Percentiles rank a stretch among this genome's conserved stretches.
phyloP scores from a whole-genome alignment of 1,140 invertebrate genomes.

The Philopotamus ludificatus region DNA sequence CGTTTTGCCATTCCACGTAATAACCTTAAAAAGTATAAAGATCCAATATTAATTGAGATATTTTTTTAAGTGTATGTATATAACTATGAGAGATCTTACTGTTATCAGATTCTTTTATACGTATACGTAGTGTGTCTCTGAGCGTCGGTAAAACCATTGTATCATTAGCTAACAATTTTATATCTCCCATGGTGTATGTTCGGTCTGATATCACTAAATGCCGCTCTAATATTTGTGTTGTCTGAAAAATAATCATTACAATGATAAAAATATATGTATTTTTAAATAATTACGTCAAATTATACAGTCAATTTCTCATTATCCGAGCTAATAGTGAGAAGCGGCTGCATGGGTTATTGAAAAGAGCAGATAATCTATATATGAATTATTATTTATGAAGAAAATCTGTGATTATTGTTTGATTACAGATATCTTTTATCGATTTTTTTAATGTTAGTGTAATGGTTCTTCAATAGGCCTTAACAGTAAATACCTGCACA shows the following conservation, averaged over 20 bases:
- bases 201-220: conserved; percentile 74
- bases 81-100: conserved; percentile 62
- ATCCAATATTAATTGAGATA: no score
- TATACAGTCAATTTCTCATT: no score
- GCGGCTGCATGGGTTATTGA: no score
- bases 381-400: no score
- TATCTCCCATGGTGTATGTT: conserved; percentile 74
- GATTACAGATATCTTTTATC: no score
- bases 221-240: conserved; percentile 75
- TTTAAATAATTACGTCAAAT: no score
- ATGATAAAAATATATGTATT: conserved; percentile 1
- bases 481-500: no score
- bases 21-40: conserved; percentile 69
- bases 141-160: conserved; percentile 65
- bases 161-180: conserved; percentile 64
- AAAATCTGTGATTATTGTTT: not conserved
- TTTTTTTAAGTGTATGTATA: not conserved
- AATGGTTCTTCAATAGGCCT: no score
- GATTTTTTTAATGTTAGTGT: no score
- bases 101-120: conserved; percentile 71
- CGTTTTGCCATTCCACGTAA: conserved; percentile 78
- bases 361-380: no score
- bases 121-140: conserved; percentile 68
- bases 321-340: no score
- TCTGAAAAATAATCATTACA: conserved; percentile 54